Percentiles rank a stretch among this genome's conserved stretches.
Conservation (phyloP, 2,888 invertebrate species). For the Agrochola circellaris region DNA sequence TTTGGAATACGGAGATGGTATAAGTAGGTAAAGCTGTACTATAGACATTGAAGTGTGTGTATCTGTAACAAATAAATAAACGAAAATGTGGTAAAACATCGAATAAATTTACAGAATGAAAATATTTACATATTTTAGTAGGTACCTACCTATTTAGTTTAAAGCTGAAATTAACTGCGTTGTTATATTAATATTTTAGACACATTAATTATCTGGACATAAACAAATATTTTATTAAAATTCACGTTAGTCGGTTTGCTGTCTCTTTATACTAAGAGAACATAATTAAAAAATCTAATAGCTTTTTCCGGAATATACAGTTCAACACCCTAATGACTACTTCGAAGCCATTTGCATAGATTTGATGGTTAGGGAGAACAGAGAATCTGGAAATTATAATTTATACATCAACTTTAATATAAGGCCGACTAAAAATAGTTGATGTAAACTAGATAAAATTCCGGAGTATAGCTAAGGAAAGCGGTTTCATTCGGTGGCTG, state of each 20-base stretch:
- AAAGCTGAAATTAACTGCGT: neutral
- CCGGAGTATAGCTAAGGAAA: conserved; percentile 77
- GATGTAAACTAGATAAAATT: conserved; percentile 84
- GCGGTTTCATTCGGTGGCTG: conserved; percentile 66
- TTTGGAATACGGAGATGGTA: too few species aligned
- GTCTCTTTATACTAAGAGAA: neutral
- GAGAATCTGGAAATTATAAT: conserved; percentile 64
- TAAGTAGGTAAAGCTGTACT: too few species aligned
- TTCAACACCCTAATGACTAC: conserved; percentile 66
- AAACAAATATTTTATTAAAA: conserved; percentile 22
- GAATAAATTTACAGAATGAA: conserved; percentile 1
- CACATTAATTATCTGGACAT: neutral
- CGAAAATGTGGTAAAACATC: neutral
- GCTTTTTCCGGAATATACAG: conserved; percentile 54
- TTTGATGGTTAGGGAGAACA: conserved; percentile 24
- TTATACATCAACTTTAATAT: conserved; percentile 77
- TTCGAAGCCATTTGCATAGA: conserved; percentile 33
- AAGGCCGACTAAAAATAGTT: conserved; percentile 81
- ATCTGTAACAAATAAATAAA: conserved; percentile 1
- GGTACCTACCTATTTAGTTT: neutral
- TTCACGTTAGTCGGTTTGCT: neutral
- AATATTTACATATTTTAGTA: conserved; percentile 8
- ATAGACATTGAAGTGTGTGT: neutral
- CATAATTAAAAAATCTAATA: conserved; percentile 5
- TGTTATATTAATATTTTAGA: neutral